Percentiles rank a stretch among this genome's conserved stretches.
Conservation (phyloP, 2,113 vertebrate species). For the Bombycilla garrulus region DNA sequence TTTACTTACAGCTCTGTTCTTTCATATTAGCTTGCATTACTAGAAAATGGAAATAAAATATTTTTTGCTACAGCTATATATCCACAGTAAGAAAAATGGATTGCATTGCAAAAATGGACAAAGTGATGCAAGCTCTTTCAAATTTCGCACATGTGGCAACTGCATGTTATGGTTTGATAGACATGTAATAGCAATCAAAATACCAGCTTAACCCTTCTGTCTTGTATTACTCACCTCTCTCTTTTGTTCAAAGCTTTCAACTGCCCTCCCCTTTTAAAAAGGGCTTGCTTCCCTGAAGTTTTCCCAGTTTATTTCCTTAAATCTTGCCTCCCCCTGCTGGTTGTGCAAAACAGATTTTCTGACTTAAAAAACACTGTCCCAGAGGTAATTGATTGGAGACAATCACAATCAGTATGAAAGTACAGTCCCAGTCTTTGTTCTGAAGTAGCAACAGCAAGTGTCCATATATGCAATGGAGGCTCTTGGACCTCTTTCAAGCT, state of each 20-base stretch:
- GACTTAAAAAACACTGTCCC: background rate
- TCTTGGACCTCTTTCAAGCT: background rate
- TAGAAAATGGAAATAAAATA: slow-evolving; percentile 1
- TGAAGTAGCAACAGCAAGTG: background rate
- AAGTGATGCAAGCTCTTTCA: background rate
- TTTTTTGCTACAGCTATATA: slow-evolving; percentile 3
- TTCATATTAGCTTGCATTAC: slow-evolving; percentile 22
- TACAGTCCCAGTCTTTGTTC: background rate
- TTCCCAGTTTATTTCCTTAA: slow-evolving; percentile 83
- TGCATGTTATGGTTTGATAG: background rate
- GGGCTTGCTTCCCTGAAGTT: slow-evolving; percentile 30
- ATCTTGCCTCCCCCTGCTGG: slow-evolving; percentile 96
- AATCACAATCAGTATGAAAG: background rate
- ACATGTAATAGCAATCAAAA: background rate
- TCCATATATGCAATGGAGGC: background rate
- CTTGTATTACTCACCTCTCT: background rate
- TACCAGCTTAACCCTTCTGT: background rate
- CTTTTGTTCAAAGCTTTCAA: slow-evolving; percentile 5
- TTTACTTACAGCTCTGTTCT: slow-evolving; percentile 18
- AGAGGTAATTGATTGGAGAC: background rate
- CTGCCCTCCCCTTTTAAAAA: background rate
- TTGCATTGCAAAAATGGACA: background rate
- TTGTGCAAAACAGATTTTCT: slow-evolving; percentile 71
- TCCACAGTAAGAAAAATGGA: background rate
- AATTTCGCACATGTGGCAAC: background rate